Percentiles rank a stretch among this genome's conserved stretches.
Evolutionary conservation across 2,888 invertebrate species (phyloP).

Genomic region (Euphydryas editha): DNA sequence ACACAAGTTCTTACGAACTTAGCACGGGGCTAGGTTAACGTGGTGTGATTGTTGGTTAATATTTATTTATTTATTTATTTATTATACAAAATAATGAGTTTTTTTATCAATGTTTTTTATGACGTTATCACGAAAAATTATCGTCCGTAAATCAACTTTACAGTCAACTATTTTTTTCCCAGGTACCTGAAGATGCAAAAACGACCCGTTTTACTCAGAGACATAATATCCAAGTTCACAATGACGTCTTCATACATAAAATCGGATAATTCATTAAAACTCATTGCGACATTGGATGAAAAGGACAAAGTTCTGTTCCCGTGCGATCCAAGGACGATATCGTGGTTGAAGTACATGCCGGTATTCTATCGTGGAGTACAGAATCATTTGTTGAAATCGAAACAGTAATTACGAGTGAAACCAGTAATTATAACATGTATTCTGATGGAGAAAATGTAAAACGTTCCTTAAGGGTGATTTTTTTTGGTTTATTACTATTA

Average conservation of each 20-base stretch:
- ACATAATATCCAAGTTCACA: conserved; percentile 88
- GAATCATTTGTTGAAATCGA: conserved; percentile 70
- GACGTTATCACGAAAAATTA: too few species aligned
- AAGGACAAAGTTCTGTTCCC: conserved; percentile 88
- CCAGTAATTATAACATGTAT: too few species aligned
- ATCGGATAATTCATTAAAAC: conserved; percentile 86
- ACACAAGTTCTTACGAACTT: too few species aligned
- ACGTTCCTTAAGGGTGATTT: background rate
- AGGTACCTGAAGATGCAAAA: conserved; percentile 38
- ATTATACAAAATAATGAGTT: too few species aligned
- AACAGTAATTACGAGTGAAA: background rate
- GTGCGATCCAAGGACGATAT: conserved; percentile 89
- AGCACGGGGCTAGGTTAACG: too few species aligned
- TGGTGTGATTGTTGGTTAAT: too few species aligned
- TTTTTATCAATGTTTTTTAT: too few species aligned
- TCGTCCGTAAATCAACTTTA: too few species aligned
- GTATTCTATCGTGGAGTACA: conserved; percentile 92
- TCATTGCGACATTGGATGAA: conserved; percentile 83
- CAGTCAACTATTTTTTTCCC: too few species aligned
- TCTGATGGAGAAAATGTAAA: background rate
- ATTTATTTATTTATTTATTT: too few species aligned
- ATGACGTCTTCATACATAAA: conserved; percentile 91
- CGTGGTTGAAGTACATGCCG: conserved; percentile 92
- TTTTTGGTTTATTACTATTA: too few species aligned
- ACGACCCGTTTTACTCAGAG: conserved; percentile 27